Base-by-base conservation (phyloP, 2,113 vertebrate genomes). In the Myotis lucifugus region DNA sequence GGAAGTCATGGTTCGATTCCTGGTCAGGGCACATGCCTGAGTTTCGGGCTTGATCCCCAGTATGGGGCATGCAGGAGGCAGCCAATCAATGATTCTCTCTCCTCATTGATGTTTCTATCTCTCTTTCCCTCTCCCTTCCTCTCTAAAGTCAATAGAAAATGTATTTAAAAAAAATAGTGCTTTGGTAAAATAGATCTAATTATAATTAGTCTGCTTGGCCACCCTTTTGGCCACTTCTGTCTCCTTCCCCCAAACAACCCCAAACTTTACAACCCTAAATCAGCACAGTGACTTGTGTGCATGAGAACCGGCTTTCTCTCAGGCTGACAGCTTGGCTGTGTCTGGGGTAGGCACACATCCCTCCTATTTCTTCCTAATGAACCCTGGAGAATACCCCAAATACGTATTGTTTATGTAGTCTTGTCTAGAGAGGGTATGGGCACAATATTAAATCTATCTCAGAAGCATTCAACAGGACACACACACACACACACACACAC, bases 321-420 rank as follows among this genome's bases (percentile, higher is more conserved):
- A 52, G 92, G 64, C 78, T 56, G 46, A 90, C 67, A 94, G 81
- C 81, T 74, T 81, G 92, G 10, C 77, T 88, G 67, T 88, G 21
- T 79, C 42, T 82, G 56, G 42, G 52, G 56, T 48, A 18, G 76
- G 13, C 11, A 17, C 32, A 32, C 3, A 48, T 8, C 4, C 66
- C 54, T 90, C 73, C 95, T 77, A 18, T 73, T 70, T 88, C 88
- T 85, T 91, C 9, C 64, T 83, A 93, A 88, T 18, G 40, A 95
- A 37, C 54, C 27, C 52, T 42, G 37, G 59, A 73, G 67, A 82
- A 74, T 82, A 48, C 56, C 50, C 19, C 74, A 73, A 66, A 56
- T 72, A 85, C 73, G 64, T 52, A 83, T 34, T 94, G 56, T 69
- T 89, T 79, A 91, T 90, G 48, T 37, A 76, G 54, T 13, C 23